A percentile compares a stretch with the other conserved stretches of the same genome.
Evolutionary conservation across 1,140 invertebrate species (phyloP).

Genomic region (Carcinoscorpius rotundicauda): DNA sequence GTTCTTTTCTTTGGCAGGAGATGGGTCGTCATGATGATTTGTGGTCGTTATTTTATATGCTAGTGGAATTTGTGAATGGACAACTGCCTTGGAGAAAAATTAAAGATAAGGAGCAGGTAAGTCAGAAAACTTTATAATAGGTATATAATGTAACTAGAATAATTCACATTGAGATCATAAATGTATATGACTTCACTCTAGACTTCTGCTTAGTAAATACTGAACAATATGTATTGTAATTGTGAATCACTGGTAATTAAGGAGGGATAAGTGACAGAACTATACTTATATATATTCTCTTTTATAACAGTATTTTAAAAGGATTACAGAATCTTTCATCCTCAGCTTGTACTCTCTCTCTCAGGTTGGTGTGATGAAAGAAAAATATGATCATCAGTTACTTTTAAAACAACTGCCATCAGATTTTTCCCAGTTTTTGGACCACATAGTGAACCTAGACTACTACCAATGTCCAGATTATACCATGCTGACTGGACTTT

Average conservation of each 20-base stretch:
- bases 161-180: too few species aligned
- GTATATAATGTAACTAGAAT: too few species aligned
- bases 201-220: too few species aligned
- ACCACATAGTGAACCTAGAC: slow-evolving; percentile 75
- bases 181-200: too few species aligned
- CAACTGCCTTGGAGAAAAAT: slow-evolving; percentile 98
- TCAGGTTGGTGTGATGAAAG: slow-evolving; percentile 11
- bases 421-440: slow-evolving; percentile 85
- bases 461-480: slow-evolving; percentile 95
- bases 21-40: slow-evolving; percentile 99
- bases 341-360: background rate
- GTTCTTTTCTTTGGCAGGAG: slow-evolving; percentile 40
- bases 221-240: too few species aligned
- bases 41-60: slow-evolving; percentile 99
- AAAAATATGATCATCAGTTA: slow-evolving; percentile 82
- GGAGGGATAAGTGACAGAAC: too few species aligned
- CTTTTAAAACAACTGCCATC: slow-evolving; percentile 88
- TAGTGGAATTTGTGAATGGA: slow-evolving; percentile 97
- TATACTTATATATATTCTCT: too few species aligned
- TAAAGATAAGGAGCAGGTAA: slow-evolving; percentile 87
- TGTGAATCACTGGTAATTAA: too few species aligned
- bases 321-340: background rate
- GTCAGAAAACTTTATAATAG: background rate
- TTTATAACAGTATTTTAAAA: background rate
- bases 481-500: slow-evolving; percentile 42